A percentile compares a stretch with the other conserved stretches of the same genome.
These are phyloP conservation scores for Proteles cristata DNA, from an alignment of 2,113 vertebrate genomes.

Conservation along the genomic window DNA sequence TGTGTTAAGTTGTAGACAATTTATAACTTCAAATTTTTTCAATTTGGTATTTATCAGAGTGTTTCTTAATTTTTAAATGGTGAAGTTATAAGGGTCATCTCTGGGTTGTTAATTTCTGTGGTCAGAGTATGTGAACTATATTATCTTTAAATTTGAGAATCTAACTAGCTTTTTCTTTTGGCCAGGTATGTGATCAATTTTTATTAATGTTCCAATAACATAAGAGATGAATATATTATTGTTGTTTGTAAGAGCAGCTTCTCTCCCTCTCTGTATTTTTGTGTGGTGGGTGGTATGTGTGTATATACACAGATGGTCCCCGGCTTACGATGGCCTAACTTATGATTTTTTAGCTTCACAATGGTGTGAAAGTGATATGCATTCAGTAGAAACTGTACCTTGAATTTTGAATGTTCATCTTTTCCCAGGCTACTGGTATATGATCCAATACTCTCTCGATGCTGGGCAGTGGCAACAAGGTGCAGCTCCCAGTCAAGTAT, in stretches of 20 bases:
- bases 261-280: background rate
- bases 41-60: background rate
- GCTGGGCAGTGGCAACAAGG: background rate
- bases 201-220: background rate
- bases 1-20: constrained; percentile 24
- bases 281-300: background rate
- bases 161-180: background rate
- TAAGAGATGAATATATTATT: background rate
- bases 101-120: constrained; percentile 14
- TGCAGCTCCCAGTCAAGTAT: background rate
- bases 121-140: background rate
- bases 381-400: background rate
- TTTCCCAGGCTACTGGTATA: background rate
- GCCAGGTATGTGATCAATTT: background rate
- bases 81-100: background rate
- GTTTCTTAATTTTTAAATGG: background rate
- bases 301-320: background rate
- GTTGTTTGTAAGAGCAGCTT: background rate
- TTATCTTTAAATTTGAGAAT: constrained; percentile 10
- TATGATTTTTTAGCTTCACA: background rate
- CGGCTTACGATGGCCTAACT: background rate
- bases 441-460: background rate
- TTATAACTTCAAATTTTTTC: background rate
- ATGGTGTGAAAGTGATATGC: background rate
- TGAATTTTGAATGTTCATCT: background rate